phyloP scores from a whole-genome alignment of 2,888 invertebrate genomes.

The Phania funesta region DNA sequence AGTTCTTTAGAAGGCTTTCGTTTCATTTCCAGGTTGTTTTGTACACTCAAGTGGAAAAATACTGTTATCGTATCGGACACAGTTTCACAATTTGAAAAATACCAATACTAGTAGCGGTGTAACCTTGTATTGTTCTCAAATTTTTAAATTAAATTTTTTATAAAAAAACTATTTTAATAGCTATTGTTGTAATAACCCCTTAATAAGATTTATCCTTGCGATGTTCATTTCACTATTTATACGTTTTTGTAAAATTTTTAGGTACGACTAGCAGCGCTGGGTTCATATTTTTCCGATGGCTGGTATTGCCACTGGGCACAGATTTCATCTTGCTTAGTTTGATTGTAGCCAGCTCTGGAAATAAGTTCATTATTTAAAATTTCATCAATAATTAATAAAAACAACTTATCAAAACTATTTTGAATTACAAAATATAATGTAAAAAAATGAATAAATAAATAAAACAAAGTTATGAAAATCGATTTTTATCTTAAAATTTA shows the following conservation, averaged over 20 bases:
- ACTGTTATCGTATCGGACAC: no score
- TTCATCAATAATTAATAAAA: not conserved
- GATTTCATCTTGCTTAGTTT: conserved; percentile 82
- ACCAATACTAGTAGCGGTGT: not conserved
- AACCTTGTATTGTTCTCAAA: not conserved
- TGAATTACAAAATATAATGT: not conserved
- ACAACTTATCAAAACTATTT: not conserved
- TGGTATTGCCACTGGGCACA: conserved; percentile 84
- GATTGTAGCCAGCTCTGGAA: conserved; percentile 83
- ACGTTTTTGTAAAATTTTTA: conserved; percentile 46
- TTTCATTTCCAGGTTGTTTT: conserved; percentile 23
- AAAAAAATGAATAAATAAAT: not conserved
- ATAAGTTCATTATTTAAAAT: not conserved
- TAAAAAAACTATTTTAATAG: not conserved
- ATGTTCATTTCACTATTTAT: not conserved
- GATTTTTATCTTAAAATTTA: not conserved
- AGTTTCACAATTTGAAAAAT: not conserved
- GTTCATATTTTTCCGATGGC: conserved; percentile 84
- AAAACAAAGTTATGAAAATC: conserved; percentile 9
- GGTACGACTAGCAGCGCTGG: conserved; percentile 78
- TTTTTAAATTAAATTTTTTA: not conserved
- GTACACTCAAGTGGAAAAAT: not conserved
- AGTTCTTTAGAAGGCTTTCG: conserved; percentile 39
- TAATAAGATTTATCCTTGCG: conserved; percentile 24
- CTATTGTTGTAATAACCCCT: not conserved